These are phyloP conservation scores for Ganaspis sp. DNA, from an alignment of 1,140 invertebrate species.

Conservation along the genomic window DNA sequence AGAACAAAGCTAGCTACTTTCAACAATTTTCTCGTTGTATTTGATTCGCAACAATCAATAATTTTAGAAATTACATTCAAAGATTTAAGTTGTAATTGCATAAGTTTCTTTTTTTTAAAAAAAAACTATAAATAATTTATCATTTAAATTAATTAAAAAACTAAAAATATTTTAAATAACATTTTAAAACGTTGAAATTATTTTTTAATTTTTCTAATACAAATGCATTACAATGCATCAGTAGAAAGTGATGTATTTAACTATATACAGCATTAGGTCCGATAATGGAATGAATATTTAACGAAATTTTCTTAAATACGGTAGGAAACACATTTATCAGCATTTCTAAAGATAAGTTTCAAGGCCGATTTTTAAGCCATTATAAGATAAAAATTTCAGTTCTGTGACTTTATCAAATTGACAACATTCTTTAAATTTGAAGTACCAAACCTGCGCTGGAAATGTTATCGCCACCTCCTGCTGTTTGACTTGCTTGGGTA, in stretches of 20 bases:
- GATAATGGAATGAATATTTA: background rate
- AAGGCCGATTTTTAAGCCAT: background rate
- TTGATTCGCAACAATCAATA: background rate
- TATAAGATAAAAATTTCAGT: background rate
- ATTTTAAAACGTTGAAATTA: background rate
- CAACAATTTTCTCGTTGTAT: background rate
- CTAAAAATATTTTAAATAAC: background rate
- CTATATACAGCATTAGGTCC: background rate
- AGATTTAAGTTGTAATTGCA: background rate
- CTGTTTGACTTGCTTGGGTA: slow-evolving; percentile 88
- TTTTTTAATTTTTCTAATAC: too few relatives aligned
- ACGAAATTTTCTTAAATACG: background rate
- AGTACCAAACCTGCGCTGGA: slow-evolving; percentile 89
- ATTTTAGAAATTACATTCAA: background rate
- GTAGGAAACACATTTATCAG: background rate
- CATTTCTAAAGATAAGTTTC: background rate
- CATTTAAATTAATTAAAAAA: background rate
- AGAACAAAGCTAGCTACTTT: too few relatives aligned
- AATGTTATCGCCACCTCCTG: slow-evolving; percentile 92
- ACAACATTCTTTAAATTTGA: slow-evolving; percentile 78
- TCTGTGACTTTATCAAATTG: background rate
- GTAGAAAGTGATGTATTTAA: background rate
- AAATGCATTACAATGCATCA: background rate
- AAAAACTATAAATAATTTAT: too few relatives aligned
- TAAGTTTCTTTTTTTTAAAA: too few relatives aligned